Conservation (phyloP, 2,797 vertebrate genomes). For the Monodelphis domestica region DNA sequence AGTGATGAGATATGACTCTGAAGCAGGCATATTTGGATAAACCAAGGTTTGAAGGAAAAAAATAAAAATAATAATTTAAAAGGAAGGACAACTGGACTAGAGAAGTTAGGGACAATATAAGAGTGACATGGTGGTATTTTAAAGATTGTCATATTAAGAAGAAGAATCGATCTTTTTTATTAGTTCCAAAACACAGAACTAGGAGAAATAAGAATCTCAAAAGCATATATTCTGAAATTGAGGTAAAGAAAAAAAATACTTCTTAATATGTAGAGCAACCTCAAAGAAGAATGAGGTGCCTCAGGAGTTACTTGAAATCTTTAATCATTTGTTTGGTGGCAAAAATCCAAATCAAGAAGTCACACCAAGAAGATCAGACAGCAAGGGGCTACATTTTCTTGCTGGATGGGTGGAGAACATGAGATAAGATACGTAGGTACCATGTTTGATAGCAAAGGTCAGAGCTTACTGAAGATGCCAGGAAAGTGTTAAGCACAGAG, state of each 20-base stretch:
- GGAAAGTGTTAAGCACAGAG: too few species aligned
- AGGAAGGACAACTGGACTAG: background rate
- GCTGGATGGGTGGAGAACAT: background rate
- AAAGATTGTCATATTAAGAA: too few species aligned
- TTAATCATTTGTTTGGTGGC: background rate
- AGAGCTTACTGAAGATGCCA: too few species aligned
- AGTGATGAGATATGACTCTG: background rate
- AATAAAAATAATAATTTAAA: too few species aligned
- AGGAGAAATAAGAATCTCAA: too few species aligned
- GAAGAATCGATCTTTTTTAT: too few species aligned
- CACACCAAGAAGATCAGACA: background rate
- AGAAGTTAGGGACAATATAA: background rate
- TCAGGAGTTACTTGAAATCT: background rate
- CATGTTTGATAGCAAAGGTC: background rate
- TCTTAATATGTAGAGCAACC: background rate
- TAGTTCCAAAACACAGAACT: too few species aligned
- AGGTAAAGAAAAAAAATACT: too few species aligned
- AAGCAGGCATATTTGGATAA: background rate
- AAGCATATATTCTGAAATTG: too few species aligned
- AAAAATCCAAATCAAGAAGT: background rate
- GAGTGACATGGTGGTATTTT: too few species aligned
- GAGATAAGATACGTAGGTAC: background rate
- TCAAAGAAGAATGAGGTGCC: background rate
- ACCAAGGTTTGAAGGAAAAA: background rate
- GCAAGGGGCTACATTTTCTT: background rate